Evolutionary conservation across 2,888 invertebrate species (phyloP).

Genomic region (Rhaphigaster nebulosa): DNA sequence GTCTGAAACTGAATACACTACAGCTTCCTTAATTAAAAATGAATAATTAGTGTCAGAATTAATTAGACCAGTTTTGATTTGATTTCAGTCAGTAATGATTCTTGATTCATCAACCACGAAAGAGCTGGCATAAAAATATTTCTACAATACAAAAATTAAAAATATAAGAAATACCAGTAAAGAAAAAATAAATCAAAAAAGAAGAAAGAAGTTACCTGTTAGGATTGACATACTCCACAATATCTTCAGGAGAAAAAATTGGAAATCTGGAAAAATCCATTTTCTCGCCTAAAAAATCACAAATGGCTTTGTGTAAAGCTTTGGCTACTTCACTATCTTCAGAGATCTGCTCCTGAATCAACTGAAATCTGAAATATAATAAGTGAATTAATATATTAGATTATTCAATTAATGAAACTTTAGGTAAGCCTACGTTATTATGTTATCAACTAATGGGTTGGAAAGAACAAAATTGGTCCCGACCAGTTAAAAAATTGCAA

Average conservation of each 20-base stretch:
- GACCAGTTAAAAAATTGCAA: too few relatives aligned
- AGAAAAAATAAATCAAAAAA: background rate
- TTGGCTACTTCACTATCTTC: conserved; percentile 20
- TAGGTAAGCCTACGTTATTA: too few relatives aligned
- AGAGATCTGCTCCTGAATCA: background rate
- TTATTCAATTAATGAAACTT: background rate
- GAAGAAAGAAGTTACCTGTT: background rate
- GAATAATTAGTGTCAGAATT: background rate
- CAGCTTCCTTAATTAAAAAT: background rate
- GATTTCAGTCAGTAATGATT: background rate
- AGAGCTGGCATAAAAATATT: background rate
- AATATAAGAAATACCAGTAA: background rate
- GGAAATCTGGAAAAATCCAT: background rate
- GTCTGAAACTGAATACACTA: background rate
- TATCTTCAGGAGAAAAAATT: conserved; percentile 24
- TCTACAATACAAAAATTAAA: background rate
- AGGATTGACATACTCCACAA: conserved; percentile 1
- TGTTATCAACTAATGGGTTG: too few relatives aligned
- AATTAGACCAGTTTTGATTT: background rate
- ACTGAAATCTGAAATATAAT: background rate
- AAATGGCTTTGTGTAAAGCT: conserved; percentile 12
- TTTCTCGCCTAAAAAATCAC: background rate
- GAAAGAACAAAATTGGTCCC: too few relatives aligned
- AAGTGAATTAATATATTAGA: background rate
- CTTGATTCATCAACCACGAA: background rate